phyloP scores from a whole-genome alignment of 2,888 invertebrate genomes.

The Tridacna crocea region DNA sequence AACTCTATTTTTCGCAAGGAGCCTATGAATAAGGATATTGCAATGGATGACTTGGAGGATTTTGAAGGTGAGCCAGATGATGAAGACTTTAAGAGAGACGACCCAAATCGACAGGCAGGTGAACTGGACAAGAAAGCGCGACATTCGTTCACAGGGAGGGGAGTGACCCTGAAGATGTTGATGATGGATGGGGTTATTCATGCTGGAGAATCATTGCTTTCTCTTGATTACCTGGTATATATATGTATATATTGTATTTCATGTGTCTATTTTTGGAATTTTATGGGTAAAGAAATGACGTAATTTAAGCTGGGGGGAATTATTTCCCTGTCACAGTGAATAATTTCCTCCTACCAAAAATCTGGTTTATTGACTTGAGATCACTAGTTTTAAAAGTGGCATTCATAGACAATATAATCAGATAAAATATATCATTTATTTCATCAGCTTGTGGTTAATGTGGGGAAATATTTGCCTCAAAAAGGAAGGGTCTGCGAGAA shows the following conservation, averaged over 20 bases:
- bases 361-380: too few species aligned
- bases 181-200: slow-evolving; percentile 93
- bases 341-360: too few species aligned
- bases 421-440: too few species aligned
- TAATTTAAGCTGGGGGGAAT: too few species aligned
- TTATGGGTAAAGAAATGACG: not conserved
- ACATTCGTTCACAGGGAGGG: slow-evolving; percentile 80
- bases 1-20: not conserved
- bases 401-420: too few species aligned
- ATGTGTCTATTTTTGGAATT: not conserved
- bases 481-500: too few species aligned
- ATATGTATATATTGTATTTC: not conserved
- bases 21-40: not conserved
- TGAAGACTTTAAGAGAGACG: slow-evolving; percentile 64
- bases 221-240: slow-evolving; percentile 93
- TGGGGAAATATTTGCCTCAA: too few species aligned
- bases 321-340: too few species aligned
- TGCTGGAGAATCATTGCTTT: slow-evolving; percentile 93
- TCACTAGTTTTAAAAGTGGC: too few species aligned
- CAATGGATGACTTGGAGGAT: not conserved
- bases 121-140: slow-evolving; percentile 68
- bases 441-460: too few species aligned
- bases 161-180: slow-evolving; percentile 93
- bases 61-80: slow-evolving; percentile 13
- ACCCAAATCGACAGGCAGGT: slow-evolving; percentile 62